Conservation (phyloP, 2,797 vertebrate genomes). For the Miichthys miiuy region DNA sequence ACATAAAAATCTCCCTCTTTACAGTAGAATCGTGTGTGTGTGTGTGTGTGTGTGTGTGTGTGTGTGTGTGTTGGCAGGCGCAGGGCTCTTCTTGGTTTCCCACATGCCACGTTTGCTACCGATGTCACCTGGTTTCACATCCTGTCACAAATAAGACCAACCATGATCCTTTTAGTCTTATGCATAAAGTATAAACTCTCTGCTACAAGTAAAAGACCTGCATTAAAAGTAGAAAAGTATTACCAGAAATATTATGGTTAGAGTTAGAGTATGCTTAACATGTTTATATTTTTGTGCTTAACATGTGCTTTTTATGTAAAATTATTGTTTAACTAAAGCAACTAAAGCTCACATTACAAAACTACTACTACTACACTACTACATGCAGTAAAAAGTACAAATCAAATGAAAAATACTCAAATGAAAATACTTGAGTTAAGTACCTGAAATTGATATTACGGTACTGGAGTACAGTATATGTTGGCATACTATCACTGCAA, state of each 20-base stretch:
- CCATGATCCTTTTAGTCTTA: background rate
- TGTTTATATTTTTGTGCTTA: too few relatives aligned
- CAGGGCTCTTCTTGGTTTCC: constrained; percentile 92
- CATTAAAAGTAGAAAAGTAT: background rate
- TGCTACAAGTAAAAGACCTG: background rate
- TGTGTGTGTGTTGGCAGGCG: constrained; percentile 83
- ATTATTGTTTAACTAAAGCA: too few relatives aligned
- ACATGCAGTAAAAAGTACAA: too few relatives aligned
- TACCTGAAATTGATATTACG: background rate
- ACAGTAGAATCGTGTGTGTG: background rate
- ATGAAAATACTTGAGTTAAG: background rate
- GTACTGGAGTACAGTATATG: background rate
- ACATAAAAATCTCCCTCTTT: background rate
- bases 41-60: constrained; percentile 31
- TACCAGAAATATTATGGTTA: too few relatives aligned
- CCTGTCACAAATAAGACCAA: constrained; percentile 79
- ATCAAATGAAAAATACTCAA: too few relatives aligned
- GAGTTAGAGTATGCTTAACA: too few relatives aligned
- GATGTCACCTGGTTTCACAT: constrained; percentile 91
- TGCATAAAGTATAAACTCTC: background rate
- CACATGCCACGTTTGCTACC: constrained; percentile 93
- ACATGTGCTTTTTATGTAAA: too few relatives aligned
- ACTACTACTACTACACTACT: too few relatives aligned
- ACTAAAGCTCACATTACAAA: too few relatives aligned
- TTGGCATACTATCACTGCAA: background rate